A percentile compares a stretch with the other conserved stretches of the same genome.
These are phyloP conservation scores for Rhimphoctona megacephalus DNA, from an alignment of 2,888 invertebrate species.

Conservation along the genomic window DNA sequence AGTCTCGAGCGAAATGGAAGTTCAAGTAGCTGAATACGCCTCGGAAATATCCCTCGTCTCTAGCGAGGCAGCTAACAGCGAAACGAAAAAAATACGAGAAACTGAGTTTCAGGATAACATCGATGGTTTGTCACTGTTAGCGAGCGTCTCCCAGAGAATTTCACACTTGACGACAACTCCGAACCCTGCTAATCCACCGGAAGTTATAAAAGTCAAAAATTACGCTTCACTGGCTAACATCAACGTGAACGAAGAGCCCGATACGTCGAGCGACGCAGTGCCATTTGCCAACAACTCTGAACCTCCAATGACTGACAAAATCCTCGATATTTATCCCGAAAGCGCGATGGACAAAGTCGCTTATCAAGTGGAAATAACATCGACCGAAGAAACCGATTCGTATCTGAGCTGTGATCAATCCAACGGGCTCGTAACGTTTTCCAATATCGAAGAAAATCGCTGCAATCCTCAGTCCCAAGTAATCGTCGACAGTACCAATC, in stretches of 20 bases:
- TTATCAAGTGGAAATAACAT: conserved; percentile 78
- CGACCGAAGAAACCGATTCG: conserved; percentile 70
- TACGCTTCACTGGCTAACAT: conserved; percentile 73
- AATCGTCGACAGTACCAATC: conserved; percentile 41
- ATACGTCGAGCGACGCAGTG: conserved; percentile 61
- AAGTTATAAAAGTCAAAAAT: conserved; percentile 80
- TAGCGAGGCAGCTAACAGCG: conserved; percentile 8
- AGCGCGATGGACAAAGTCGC: conserved; percentile 78
- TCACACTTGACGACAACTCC: conserved; percentile 71
- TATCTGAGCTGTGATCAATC: conserved; percentile 66
- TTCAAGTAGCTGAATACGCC: conserved; percentile 25
- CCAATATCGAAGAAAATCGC: conserved; percentile 18
- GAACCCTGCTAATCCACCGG: conserved; percentile 59
- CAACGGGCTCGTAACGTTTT: conserved; percentile 28
- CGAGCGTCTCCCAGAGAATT: conserved; percentile 80
- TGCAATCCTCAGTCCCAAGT: conserved; percentile 29
- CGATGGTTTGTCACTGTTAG: conserved; percentile 81
- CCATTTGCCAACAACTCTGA: conserved; percentile 63
- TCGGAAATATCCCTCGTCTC: conserved; percentile 11
- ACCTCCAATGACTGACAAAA: conserved; percentile 69
- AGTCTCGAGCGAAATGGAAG: conserved; percentile 21
- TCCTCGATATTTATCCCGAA: conserved; percentile 78
- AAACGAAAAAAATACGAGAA: conserved; percentile 64
- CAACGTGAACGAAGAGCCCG: conserved; percentile 49
- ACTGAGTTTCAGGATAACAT: conserved; percentile 78